Evolutionary conservation across 2,797 vertebrate genomes (phyloP).

Genomic region (Mionectes olivaceus): DNA sequence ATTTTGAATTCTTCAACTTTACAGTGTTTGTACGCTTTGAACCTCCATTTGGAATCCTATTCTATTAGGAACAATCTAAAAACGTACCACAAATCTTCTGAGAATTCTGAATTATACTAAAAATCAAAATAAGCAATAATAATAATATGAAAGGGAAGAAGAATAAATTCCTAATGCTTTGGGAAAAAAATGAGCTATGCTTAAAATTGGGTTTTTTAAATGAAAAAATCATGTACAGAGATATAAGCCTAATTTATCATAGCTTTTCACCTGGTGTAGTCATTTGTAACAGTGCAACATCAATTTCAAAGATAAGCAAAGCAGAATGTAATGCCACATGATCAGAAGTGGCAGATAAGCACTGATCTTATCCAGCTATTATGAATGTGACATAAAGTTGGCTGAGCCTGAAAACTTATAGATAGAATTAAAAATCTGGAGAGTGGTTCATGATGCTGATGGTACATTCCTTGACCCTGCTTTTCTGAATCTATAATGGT

Average conservation of each 20-base stretch:
- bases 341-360: background rate
- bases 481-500: background rate
- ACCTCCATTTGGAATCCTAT: background rate
- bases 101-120: background rate
- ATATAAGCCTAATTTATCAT: background rate
- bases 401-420: background rate
- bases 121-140: background rate
- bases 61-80: background rate
- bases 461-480: background rate
- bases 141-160: background rate
- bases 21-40: background rate
- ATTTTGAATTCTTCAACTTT: background rate
- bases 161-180: background rate
- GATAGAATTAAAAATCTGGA: background rate
- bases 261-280: background rate
- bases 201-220: background rate
- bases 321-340: background rate
- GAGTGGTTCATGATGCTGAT: background rate
- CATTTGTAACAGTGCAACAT: background rate
- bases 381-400: background rate
- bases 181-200: background rate
- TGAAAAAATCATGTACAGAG: background rate
- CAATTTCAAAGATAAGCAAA: background rate
- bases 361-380: background rate
- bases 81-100: background rate